Evolutionary conservation across 1,140 invertebrate species (phyloP), one percentile per base, ranked within the genome.

Genomic region (Drosophila obscura): DNA sequence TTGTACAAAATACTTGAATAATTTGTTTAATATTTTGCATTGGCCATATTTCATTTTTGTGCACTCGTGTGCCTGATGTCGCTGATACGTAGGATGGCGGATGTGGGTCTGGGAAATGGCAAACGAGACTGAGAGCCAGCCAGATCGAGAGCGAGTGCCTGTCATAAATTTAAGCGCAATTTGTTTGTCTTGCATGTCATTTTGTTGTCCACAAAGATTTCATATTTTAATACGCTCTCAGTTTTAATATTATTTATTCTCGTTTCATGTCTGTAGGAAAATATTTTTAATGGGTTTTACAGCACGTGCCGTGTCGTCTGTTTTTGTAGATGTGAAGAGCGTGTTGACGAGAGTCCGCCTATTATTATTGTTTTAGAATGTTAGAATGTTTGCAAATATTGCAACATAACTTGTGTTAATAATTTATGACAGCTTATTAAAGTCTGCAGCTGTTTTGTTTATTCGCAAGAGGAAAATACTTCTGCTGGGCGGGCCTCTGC

Each of bases 121-220:
- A 8, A 8, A 31, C 0, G 31, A 8, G 31, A 3, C 8, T 9
- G 31, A 31, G 31, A 31, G 31, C 8, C 8, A 31, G 8, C 8
- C 8, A 31, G 8, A 9, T 19, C 31, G 35, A 73, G 67, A 61
- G 46, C 73, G 56, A 55, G 48, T 62, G 64, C 64, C 58, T 67
- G 73, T 46, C 74, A 87, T 78, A 85, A 87, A 87, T 75, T 87
- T 81, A 77, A 81, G 64, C 64, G 72, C 81, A 85, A 78, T 78
- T 82, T 82, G 79, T 85, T 85, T 85, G 71, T 82, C 71, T 82
- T 85, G 65, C 82, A 85, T 85, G 82, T 65, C 82, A 87, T 85
- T 88, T 85, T 78, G 75, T 48, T 77, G 80, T 85, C 74, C 82
- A 51, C 82, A 81, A 78, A 85, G 82, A 85, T 85, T 85, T 82